Base-by-base conservation (phyloP, 2,113 vertebrate genomes). In the Tinamus guttatus region DNA sequence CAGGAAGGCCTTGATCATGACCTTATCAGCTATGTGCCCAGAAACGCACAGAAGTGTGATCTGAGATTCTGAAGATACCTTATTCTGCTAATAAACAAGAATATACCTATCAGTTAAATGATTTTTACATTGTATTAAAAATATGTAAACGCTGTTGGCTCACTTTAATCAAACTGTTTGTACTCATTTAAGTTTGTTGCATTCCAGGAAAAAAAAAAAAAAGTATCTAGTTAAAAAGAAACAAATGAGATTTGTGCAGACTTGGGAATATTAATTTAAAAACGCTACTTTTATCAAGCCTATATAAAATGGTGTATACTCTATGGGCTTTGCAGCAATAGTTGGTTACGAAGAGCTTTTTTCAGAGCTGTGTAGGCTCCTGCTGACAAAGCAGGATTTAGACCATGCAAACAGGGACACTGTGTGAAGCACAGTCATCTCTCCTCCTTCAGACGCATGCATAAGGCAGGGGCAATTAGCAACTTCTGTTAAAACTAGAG, bases 331-430 rank as follows among this genome's bases (percentile, higher is more conserved):
- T 84, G 58, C 56, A 77, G 27, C 34, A 47, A 38, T 36, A 41
- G 47, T 87, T 83, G 79, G 85, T 75, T 90, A 69, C 7, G 13
- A 69, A 14, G 51, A 70, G 25, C 9, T 93, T 79, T 91, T 91
- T 65, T 91, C 27, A n/a, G 86, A 89, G 7, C 75, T 91, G 52
- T 52, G 76, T 91, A 28, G 9, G 67, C 19, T 73, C 20, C 19
- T 90, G 81, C 56, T 90, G 85, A 52, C 69, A 47, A 68, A 89
- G 54, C 75, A 45, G 36, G n/a, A 95, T 70, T 89, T 71, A 85
- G 71, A 63, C 34, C 36, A 19, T 12, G 18, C 41, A 64, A 90
- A 49, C 19, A 41, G 60, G 36, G 74, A 38, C 60, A 41, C 45
- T 75, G 63, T 64, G 7, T 52, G 74, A 67, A 85, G n/a, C 24